Base-by-base conservation (phyloP, 2,888 invertebrate species). In the Amorpha juglandis region DNA sequence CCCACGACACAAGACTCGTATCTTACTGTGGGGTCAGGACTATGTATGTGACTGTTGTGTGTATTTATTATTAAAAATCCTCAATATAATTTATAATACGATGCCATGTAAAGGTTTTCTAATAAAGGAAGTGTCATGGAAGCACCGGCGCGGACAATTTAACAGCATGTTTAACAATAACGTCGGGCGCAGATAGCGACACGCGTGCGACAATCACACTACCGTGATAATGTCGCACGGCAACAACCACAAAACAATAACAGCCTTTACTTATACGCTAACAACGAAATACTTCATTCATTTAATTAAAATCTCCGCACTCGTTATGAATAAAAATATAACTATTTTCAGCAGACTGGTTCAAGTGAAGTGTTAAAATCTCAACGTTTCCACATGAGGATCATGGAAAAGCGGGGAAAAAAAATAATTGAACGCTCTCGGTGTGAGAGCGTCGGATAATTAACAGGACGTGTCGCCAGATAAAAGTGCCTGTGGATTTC, bases 291-390 rank as follows among this genome's bases (percentile, higher is more conserved):
- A 85, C 82, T 79, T 83, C 86, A 86, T 85, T 86, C 85, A 86
- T 90, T 91, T 90, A 91, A 91, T 91, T 91, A 90, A 91, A 90
- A 88, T 83, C 81, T 85, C 79, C 77, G 80, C 79, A 82, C 78
- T 81, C 78, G 80, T 79, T 75, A 80, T 77, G 83, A 86, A 86
- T 83, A 84, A 87, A 86, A 78, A 83, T 83, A 78, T 83, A 84
- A 87, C 87, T 85, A 87, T 88, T 90, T 89, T 80, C 85, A 86
- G 81, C 85, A 88, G 87, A 85, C 89, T 82, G 86, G 87, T 86
- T 84, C 90, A 90, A 88, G 89, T 92, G 90, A 88, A 92, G 92
- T 92, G 91, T 89, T 91, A 91, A 92, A 92, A 92, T 89, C 91
- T 92, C 92, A 87, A 87, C 92, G 87, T 88, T 91, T 91, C 86